Evolutionary conservation across 1,140 invertebrate species (phyloP), one percentile per base, ranked within the genome.

Genomic region (Diachasma alloeum): DNA sequence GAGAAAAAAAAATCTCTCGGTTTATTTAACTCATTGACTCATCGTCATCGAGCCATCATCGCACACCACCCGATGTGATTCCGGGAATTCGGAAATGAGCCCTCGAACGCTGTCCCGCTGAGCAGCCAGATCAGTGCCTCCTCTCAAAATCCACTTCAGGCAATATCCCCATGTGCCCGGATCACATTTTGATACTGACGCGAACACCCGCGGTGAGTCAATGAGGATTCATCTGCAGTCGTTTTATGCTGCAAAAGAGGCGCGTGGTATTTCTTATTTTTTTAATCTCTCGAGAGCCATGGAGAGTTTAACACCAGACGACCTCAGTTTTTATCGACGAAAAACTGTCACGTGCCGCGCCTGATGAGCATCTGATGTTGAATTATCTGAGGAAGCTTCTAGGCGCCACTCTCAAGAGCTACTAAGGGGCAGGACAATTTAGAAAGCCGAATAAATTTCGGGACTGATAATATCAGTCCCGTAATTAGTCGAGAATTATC

Each of bases 81-180:
- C 78, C 74, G 53, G 56, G 78, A 79, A 79, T 75, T 79, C 48
- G 74, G 71, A 76, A 79, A 79, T 72, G 66, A 79, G 37, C 59
- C 39, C 70, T 53, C 63, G 53, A 53, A 36, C 66, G 15, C 66
- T 24, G 69, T 44, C 67, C 72, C 71, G 53, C 66, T 42, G 56
- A 26, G 73, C 42, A 44, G 48, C 59, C 15, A 63, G 59, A 74
- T 44, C 39, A 63, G 37, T 17, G 9, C 19, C 36, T 68, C 42
- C 39, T 31, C 53, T 42, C n/a, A 26, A 63, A 59, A 59, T 73
- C 72, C 56, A 59, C 48, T 63, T 63, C 72, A 73, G 37, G 31
- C 59, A 31, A 42, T 73, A 37, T 63, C 24, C 22, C 53, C 19
- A 24, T 22, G 36, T 22, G 59, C 59, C 59, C 63, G 73, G 73